Evolutionary conservation across 92 coral and sea anemone species (phyloP), one percentile per base, ranked within the genome.

Genomic region (Palythoa caribaeorum): DNA sequence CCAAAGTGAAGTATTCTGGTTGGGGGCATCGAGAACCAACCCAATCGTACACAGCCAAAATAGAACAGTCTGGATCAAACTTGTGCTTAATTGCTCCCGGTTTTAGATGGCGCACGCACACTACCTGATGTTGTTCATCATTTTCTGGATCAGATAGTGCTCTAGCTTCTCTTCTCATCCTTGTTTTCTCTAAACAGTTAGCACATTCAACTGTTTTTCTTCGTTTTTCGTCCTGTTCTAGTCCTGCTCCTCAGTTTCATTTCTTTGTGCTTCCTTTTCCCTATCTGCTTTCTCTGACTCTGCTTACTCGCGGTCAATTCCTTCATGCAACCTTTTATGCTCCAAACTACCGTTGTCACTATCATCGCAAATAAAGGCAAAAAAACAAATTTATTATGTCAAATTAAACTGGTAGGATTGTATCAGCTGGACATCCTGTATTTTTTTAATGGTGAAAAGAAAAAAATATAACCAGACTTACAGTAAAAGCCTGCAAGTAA

Each of bases 31-130:
- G 40, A 1, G 91, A 83, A 9, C 94, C 89, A 14, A 88, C 76
- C 94, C 91, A 91, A 47, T 91, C 91, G 69, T 88, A 91, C 15
- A 90, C 93, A 52, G 90, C 76, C 5, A 68, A 35, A 21, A 78
- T 65, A n/a, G 88, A 60, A 16, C 55, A 55, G 28, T 62, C 59
- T 16, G 85, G 78, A 3, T 28, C 7, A 80, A 90, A 87, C 9
- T 71, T 51, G 35, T 85, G 55, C 52, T 51, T 90, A 17, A 84
- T 55, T 21, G 57, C 54, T 86, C 90, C 93, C 65, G 80, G 65
- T 12, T 71, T 15, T 44, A 87, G 47, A 87, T 87, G 90, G 35
- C 79, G 80, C 52, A 84, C 79, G 54, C 68, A 35, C 60, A 84
- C 80, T 36, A 51, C 21, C 38, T 53, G 48, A 21, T 76, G 51